Percentiles rank a stretch among this genome's conserved stretches.
Evolutionary conservation across 2,797 vertebrate species (phyloP).

Genomic region (Molossus alvarezi): DNA sequence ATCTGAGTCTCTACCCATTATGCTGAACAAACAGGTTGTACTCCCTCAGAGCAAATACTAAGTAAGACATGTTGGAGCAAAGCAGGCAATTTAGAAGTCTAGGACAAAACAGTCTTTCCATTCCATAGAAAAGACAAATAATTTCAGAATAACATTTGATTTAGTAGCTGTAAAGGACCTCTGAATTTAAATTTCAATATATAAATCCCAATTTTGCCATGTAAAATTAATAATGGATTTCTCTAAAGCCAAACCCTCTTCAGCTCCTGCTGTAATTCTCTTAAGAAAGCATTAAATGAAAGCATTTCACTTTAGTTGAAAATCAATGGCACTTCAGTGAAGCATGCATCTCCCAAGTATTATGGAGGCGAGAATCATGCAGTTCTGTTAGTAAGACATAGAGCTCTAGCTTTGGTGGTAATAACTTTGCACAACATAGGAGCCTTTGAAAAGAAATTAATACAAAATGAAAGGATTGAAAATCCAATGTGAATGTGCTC

Average conservation of each 20-base stretch:
- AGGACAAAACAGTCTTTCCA: constrained; percentile 82
- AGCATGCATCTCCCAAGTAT: constrained; percentile 88
- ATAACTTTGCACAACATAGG: constrained; percentile 65
- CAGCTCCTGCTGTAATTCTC: constrained; percentile 88
- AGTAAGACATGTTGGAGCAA: constrained; percentile 84
- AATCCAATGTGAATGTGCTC: constrained; percentile 31
- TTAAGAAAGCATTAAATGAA: constrained; percentile 90
- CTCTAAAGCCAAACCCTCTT: constrained; percentile 89
- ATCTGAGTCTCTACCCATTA: constrained; percentile 85
- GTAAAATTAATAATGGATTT: constrained; percentile 90
- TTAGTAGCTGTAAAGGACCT: constrained; percentile 85
- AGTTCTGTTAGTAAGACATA: constrained; percentile 79
- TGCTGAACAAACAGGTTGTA: constrained; percentile 87
- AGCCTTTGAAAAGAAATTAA: constrained; percentile 79
- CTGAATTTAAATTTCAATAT: constrained; percentile 88
- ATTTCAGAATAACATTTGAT: constrained; percentile 87
- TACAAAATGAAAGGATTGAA: constrained; percentile 63
- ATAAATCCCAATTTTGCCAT: constrained; percentile 89
- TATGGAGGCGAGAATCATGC: constrained; percentile 84
- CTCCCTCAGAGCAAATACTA: constrained; percentile 79
- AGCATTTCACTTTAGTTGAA: constrained; percentile 90
- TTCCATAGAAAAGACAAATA: constrained; percentile 87
- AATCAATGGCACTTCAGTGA: constrained; percentile 91
- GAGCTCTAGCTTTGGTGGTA: constrained; percentile 77
- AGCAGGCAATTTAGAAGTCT: constrained; percentile 84